phyloP scores from a whole-genome alignment of 1,140 invertebrate genomes.

The Danaus melanippus region DNA sequence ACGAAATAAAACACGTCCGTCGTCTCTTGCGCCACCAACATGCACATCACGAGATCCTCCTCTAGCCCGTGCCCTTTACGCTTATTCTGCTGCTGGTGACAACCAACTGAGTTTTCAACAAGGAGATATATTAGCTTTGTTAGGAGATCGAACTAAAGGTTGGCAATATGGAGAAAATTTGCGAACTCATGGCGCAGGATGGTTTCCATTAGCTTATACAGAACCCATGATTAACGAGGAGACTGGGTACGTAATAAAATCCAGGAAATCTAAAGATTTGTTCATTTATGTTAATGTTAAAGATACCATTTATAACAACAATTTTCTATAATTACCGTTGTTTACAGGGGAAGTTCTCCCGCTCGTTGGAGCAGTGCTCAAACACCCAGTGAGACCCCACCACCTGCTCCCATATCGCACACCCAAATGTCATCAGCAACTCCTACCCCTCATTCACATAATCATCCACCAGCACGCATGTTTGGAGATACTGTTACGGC shows the following conservation, averaged over 20 bases:
- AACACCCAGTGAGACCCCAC: slow-evolving; percentile 55
- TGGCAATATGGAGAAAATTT: slow-evolving; percentile 97
- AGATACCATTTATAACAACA: too few species aligned
- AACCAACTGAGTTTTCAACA: slow-evolving; percentile 94
- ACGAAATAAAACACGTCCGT: slow-evolving; percentile 73
- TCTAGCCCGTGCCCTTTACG: slow-evolving; percentile 87
- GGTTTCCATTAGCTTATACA: slow-evolving; percentile 95
- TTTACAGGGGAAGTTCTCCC: slow-evolving; percentile 45
- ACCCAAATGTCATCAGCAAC: slow-evolving; percentile 46
- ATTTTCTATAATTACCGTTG: background rate
- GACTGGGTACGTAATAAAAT: slow-evolving; percentile 33
- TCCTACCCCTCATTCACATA: slow-evolving; percentile 32
- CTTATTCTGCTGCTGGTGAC: slow-evolving; percentile 91
- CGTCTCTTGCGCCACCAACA: slow-evolving; percentile 80
- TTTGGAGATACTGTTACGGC: slow-evolving; percentile 74
- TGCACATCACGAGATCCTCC: slow-evolving; percentile 74
- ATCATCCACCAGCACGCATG: slow-evolving; percentile 69
- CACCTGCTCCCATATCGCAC: slow-evolving; percentile 51
- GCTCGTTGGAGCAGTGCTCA: slow-evolving; percentile 59
- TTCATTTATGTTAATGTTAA: too few species aligned
- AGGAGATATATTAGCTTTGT: slow-evolving; percentile 89
- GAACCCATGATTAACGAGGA: slow-evolving; percentile 73
- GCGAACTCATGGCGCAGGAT: slow-evolving; percentile 89
- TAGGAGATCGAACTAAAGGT: slow-evolving; percentile 92
- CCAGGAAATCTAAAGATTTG: background rate